Conservation (phyloP, 2,888 invertebrate genomes). For the Cheilosia variabilis region DNA sequence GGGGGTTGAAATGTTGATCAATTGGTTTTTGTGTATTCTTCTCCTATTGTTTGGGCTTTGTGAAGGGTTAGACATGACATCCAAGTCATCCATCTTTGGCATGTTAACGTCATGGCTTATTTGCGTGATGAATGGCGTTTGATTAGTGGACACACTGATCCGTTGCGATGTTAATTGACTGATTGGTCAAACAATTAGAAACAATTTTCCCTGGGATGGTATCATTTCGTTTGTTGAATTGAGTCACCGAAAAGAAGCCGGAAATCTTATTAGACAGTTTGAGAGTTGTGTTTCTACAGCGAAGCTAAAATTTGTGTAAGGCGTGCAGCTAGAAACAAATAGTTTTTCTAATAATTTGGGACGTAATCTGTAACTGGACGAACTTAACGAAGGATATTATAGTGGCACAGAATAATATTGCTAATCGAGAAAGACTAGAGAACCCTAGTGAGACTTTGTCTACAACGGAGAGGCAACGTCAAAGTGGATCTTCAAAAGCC, state of each 20-base stretch:
- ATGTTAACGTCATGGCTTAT: conserved; percentile 63
- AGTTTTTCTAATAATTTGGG: too few species aligned
- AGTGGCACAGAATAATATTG: too few species aligned
- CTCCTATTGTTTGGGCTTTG: conserved; percentile 29
- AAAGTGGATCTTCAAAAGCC: too few species aligned
- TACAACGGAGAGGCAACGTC: too few species aligned
- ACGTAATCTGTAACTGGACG: too few species aligned
- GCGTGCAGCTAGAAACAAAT: too few species aligned
- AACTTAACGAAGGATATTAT: too few species aligned
- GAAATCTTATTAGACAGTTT: not conserved
- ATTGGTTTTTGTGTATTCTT: conserved; percentile 47
- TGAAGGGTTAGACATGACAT: conserved; percentile 62
- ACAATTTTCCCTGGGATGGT: conserved; percentile 5
- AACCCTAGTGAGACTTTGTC: too few species aligned
- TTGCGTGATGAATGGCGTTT: conserved; percentile 67
- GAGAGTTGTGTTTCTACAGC: too few species aligned
- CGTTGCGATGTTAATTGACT: conserved; percentile 35
- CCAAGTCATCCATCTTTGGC: conserved; percentile 59
- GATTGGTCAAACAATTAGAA: conserved; percentile 58
- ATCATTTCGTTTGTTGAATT: not conserved
- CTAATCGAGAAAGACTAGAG: too few species aligned
- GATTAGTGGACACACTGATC: conserved; percentile 51
- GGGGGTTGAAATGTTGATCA: conserved; percentile 71
- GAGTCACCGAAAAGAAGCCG: not conserved
- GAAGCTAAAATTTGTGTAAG: too few species aligned